Conservation (phyloP, 2,797 vertebrate species). For the Neosalanx taihuensis region DNA sequence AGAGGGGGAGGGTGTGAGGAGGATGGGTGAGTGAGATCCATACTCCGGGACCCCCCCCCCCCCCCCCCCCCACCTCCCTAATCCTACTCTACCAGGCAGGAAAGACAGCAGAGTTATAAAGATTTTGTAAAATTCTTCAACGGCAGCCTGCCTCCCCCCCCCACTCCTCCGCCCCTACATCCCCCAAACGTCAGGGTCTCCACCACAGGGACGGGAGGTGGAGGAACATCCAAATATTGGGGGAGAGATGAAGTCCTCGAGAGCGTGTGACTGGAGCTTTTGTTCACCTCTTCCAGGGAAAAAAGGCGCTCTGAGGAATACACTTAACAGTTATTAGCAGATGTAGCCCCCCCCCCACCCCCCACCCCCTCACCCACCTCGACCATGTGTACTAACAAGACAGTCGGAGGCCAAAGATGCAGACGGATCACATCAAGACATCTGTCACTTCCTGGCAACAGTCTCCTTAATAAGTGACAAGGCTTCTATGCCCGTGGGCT, state of each 20-base stretch:
- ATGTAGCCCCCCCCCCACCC: constrained; percentile 70
- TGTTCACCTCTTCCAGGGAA: constrained; percentile 55
- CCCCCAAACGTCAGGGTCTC: constrained; percentile 74
- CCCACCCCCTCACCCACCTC: background rate
- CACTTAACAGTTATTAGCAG: constrained; percentile 93
- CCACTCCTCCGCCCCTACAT: constrained; percentile 53
- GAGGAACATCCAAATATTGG: constrained; percentile 71
- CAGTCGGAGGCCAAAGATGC: constrained; percentile 78
- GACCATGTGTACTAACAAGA: constrained; percentile 79
- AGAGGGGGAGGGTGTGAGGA: constrained; percentile 67
- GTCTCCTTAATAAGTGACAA: constrained; percentile 86
- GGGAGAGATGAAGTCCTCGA: constrained; percentile 44
- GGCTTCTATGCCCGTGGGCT: constrained; percentile 77
- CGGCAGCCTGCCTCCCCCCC: constrained; percentile 57
- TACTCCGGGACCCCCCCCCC: constrained; percentile 79
- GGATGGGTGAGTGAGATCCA: constrained; percentile 66
- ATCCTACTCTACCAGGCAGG: constrained; percentile 85
- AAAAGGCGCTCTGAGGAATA: constrained; percentile 78
- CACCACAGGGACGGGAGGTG: constrained; percentile 75
- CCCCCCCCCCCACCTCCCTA: constrained; percentile 70
- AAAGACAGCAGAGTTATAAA: constrained; percentile 78
- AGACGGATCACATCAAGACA: constrained; percentile 90
- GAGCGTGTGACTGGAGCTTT: constrained; percentile 54
- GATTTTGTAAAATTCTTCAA: constrained; percentile 85
- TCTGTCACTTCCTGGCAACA: constrained; percentile 91